Conservation (phyloP, 2,797 vertebrate genomes). For the Sebastes minor region DNA sequence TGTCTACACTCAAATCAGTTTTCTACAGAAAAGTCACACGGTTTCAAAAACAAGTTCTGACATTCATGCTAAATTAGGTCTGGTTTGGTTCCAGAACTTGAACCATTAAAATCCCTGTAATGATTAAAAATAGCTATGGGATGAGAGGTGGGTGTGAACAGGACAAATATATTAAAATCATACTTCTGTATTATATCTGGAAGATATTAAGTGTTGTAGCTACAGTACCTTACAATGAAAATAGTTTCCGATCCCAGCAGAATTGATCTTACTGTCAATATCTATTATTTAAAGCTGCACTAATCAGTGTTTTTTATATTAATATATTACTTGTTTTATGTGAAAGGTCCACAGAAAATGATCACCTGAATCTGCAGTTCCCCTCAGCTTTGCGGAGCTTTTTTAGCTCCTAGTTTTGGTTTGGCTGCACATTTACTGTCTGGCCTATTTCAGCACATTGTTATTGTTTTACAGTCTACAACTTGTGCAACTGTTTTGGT, state of each 20-base stretch:
- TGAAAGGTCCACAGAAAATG: neutral
- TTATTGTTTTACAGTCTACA: neutral
- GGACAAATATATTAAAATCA: neutral
- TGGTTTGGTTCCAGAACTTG: neutral
- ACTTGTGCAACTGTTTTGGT: neutral
- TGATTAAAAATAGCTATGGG: neutral
- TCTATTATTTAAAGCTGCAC: neutral
- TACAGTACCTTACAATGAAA: neutral
- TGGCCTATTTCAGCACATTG: neutral
- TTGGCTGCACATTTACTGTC: neutral
- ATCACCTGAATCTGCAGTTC: no score
- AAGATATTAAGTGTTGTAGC: no score
- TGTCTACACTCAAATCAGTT: slow-evolving; percentile 1
- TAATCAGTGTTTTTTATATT: neutral
- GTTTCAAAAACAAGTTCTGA: neutral
- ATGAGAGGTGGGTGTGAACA: neutral
- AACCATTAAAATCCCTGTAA: neutral
- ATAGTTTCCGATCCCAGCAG: neutral
- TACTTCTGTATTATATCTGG: neutral
- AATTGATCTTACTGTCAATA: neutral
- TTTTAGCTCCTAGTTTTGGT: neutral
- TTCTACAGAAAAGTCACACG: slow-evolving; percentile 22
- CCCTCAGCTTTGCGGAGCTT: neutral
- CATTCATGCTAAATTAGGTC: neutral
- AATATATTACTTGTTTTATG: neutral